Evolutionary conservation across 2,888 invertebrate species (phyloP).

Genomic region (Phengaris arion): DNA sequence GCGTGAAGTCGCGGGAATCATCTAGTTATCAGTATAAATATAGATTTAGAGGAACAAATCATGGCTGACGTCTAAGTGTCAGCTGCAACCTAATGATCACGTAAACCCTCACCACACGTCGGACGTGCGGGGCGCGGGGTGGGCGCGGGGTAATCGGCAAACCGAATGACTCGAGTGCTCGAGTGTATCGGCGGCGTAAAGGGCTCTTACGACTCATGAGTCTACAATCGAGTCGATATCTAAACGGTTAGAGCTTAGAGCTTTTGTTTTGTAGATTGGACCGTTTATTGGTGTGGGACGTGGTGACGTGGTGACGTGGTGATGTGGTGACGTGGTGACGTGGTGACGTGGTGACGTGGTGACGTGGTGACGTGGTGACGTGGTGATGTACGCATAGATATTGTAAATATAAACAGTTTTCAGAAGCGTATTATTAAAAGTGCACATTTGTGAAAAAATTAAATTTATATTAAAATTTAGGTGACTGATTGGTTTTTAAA

Average conservation of each 20-base stretch:
- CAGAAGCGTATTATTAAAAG: no score
- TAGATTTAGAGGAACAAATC: neutral
- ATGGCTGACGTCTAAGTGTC: neutral
- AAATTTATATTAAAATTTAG: no score
- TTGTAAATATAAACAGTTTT: no score
- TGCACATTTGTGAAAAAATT: no score
- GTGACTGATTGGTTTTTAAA: no score
- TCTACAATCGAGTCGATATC: neutral
- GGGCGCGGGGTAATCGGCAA: neutral
- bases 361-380: neutral
- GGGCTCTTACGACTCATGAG: neutral
- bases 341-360: neutral
- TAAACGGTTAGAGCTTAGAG: neutral
- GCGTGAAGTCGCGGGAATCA: no score
- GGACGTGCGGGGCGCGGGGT: no score
- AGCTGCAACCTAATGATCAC: neutral
- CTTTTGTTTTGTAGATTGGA: constrained; percentile 1
- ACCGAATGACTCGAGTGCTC: constrained; percentile 2
- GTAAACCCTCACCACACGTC: neutral
- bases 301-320: neutral
- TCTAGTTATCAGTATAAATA: no score
- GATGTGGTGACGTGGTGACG: neutral
- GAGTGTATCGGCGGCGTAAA: neutral
- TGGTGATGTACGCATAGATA: neutral
- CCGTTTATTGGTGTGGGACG: neutral